phyloP scores from a whole-genome alignment of 2,797 vertebrate species.

The Borostomias antarcticus region DNA sequence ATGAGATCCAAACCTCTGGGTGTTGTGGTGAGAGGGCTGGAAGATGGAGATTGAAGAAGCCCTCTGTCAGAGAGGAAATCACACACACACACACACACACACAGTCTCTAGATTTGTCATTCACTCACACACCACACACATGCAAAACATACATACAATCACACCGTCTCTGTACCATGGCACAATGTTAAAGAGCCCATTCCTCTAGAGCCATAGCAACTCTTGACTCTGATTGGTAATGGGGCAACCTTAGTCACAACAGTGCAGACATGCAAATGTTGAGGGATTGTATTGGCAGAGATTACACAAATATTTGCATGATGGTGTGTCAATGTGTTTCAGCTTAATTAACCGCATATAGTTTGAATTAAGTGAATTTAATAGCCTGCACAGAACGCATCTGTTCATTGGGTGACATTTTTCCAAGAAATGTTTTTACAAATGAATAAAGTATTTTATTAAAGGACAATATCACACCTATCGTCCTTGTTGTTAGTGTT shows the following conservation, averaged over 20 bases:
- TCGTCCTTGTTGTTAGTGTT: no score
- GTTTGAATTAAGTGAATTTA: neutral
- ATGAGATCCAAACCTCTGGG: conserved; percentile 34
- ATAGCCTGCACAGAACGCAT: neutral
- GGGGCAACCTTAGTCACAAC: conserved; percentile 14
- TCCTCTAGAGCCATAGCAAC: conserved; percentile 11
- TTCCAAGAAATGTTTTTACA: neutral
- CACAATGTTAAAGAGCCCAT: conserved; percentile 31
- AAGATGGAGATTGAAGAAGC: conserved; percentile 7
- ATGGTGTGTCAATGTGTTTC: neutral
- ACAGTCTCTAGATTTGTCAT: neutral
- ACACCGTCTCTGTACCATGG: neutral
- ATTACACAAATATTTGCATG: neutral
- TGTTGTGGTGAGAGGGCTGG: conserved; percentile 16
- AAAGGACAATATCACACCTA: no score
- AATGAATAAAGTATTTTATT: no score
- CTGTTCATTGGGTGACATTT: neutral
- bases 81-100: neutral
- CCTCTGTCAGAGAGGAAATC: neutral
- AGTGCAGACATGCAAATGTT: neutral
- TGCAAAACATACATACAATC: no score
- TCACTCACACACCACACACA: neutral
- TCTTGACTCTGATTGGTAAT: conserved; percentile 24
- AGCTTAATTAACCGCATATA: neutral
- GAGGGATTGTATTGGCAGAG: neutral